Evolutionary conservation across 2,888 invertebrate genomes (phyloP).

Genomic region (Tetragnatha montana): DNA sequence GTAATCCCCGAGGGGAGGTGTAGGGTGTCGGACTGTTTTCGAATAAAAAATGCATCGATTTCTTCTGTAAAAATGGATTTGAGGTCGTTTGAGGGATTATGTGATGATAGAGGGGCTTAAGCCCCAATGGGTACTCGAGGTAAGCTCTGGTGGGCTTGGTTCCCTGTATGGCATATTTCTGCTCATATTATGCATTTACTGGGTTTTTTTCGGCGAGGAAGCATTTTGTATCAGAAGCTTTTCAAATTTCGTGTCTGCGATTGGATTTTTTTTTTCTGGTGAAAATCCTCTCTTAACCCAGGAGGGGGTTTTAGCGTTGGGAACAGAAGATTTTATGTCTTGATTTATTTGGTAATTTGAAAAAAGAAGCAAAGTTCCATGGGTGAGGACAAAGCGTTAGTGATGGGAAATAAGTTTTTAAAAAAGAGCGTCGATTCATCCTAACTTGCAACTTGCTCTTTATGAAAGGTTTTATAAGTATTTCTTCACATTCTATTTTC

Average conservation of each 20-base stretch:
- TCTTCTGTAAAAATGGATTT: conserved; percentile 44
- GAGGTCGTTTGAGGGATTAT: conserved; percentile 47
- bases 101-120: conserved; percentile 33
- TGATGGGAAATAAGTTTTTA: no score
- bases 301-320: no score
- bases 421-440: no score
- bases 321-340: no score
- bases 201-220: neutral
- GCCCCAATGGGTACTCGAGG: conserved; percentile 25
- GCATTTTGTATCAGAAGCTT: neutral
- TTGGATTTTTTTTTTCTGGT: neutral
- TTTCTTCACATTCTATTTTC: no score
- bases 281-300: neutral
- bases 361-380: no score
- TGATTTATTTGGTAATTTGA: no score
- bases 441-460: no score
- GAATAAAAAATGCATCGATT: conserved; percentile 28
- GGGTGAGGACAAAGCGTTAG: no score
- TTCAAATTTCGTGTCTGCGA: neutral
- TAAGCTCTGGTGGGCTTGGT: conserved; percentile 9
- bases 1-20: conserved; percentile 32
- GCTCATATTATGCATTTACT: no score
- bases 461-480: no score
- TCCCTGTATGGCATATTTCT: neutral
- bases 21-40: conserved; percentile 5